Percentiles rank a stretch among this genome's conserved stretches.
These are phyloP conservation scores for Melanotaenia maccullochi DNA, from an alignment of 2,797 vertebrate genomes.

Conservation along the genomic window DNA sequence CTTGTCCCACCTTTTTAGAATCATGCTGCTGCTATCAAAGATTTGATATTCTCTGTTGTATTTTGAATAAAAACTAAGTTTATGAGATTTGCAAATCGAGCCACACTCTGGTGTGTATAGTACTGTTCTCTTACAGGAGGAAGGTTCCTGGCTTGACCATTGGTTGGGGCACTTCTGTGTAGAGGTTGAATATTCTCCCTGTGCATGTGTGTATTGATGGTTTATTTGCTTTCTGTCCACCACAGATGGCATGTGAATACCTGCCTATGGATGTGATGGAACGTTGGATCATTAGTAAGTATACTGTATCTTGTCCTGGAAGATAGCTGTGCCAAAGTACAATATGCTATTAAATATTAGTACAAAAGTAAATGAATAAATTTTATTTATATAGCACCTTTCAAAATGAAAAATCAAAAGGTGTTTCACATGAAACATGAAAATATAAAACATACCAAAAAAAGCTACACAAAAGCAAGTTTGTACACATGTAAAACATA, in stretches of 20 bases:
- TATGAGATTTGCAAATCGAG: too few species aligned
- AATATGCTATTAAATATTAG: background rate
- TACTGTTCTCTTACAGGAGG: too few species aligned
- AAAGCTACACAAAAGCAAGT: background rate
- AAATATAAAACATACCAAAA: background rate
- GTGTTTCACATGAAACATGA: too few species aligned
- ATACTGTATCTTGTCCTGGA: conserved; percentile 3
- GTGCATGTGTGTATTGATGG: background rate
- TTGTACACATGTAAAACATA: background rate
- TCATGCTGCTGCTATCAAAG: too few species aligned
- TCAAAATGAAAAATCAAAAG: too few species aligned
- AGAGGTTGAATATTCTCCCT: background rate
- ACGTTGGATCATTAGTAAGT: conserved; percentile 94
- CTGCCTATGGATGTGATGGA: conserved; percentile 93
- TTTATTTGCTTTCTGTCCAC: conserved; percentile 30
- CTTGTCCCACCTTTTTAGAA: too few species aligned
- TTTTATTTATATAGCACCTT: background rate
- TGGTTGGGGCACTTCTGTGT: background rate
- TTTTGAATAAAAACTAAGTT: too few species aligned
- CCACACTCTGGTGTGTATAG: too few species aligned
- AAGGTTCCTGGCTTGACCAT: too few species aligned
- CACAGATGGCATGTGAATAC: conserved; percentile 93
- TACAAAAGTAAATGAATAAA: background rate
- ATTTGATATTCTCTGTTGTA: too few species aligned
- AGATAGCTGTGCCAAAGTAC: background rate